Percentiles rank a stretch among this genome's conserved stretches.
phyloP scores from a whole-genome alignment of 1,140 invertebrate genomes.

The Fopius arisanus region DNA sequence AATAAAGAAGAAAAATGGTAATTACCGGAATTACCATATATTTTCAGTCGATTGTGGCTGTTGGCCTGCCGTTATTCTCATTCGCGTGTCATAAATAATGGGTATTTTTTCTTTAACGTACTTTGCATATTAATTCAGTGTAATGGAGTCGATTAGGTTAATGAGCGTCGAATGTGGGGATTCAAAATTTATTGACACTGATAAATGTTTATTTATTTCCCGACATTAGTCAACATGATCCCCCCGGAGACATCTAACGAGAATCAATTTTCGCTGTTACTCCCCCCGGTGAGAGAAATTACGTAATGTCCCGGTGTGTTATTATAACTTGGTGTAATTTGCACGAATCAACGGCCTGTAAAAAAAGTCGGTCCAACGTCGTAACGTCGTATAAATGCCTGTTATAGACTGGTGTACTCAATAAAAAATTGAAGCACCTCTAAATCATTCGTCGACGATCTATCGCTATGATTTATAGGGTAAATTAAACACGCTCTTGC shows the following conservation, averaged over 20 bases:
- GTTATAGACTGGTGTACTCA: not conserved
- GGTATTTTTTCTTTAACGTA: conserved; percentile 41
- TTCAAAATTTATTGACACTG: conserved; percentile 17
- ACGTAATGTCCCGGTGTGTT: conserved; percentile 3
- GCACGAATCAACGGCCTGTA: not conserved
- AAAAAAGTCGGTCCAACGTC: not conserved
- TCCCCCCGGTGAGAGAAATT: not conserved
- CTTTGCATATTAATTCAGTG: conserved; percentile 59
- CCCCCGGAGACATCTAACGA: not conserved
- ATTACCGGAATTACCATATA: not conserved
- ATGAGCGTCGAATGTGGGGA: conserved; percentile 46
- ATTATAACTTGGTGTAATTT: not conserved
- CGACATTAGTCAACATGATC: not conserved
- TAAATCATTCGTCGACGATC: conserved; percentile 49
- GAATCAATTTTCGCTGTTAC: not conserved
- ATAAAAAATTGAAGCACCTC: conserved; percentile 27
- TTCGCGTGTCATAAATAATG: conserved; percentile 50
- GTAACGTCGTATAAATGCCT: too few relatives aligned
- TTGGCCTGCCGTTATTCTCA: conserved; percentile 40
- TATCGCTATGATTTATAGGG: conserved; percentile 47
- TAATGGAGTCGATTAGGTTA: conserved; percentile 57
- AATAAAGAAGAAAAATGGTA: not conserved
- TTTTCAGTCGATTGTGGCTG: not conserved
- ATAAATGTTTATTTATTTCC: not conserved
- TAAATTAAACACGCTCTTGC: conserved; percentile 51